Percentiles rank a stretch among this genome's conserved stretches.
phyloP scores from a whole-genome alignment of 2,113 vertebrate species.

The Eira barbara region DNA sequence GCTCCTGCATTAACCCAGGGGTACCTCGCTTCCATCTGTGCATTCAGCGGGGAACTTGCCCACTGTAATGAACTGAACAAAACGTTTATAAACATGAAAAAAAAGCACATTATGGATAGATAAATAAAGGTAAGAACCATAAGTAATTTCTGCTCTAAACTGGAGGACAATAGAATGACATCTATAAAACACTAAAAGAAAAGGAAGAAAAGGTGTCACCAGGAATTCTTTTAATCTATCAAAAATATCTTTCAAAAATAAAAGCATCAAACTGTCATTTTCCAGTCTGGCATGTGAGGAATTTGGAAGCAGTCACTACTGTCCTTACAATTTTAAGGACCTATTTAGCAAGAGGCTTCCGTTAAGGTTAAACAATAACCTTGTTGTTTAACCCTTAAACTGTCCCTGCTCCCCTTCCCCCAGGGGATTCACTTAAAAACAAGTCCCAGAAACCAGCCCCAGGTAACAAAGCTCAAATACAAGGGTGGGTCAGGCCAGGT shows the following conservation, averaged over 20 bases:
- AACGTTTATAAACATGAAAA: constrained; percentile 41
- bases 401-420: no score
- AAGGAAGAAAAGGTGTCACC: not conserved
- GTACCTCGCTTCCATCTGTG: constrained; percentile 17
- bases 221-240: not conserved
- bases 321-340: not conserved
- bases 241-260: not conserved
- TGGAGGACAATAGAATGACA: not conserved
- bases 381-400: no score
- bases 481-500: no score
- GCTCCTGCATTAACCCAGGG: constrained; percentile 22
- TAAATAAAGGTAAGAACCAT: not conserved
- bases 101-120: not conserved
- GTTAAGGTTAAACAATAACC: no score
- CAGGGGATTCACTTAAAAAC: no score
- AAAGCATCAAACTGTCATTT: not conserved
- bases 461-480: no score
- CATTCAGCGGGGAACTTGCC: constrained; percentile 16
- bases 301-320: not conserved
- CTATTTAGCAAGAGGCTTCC: no score
- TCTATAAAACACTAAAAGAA: not conserved
- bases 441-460: no score
- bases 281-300: not conserved
- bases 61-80: constrained; percentile 54
- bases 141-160: not conserved